phyloP scores from a whole-genome alignment of 2,797 vertebrate genomes.

The Peromyscus aztecus region DNA sequence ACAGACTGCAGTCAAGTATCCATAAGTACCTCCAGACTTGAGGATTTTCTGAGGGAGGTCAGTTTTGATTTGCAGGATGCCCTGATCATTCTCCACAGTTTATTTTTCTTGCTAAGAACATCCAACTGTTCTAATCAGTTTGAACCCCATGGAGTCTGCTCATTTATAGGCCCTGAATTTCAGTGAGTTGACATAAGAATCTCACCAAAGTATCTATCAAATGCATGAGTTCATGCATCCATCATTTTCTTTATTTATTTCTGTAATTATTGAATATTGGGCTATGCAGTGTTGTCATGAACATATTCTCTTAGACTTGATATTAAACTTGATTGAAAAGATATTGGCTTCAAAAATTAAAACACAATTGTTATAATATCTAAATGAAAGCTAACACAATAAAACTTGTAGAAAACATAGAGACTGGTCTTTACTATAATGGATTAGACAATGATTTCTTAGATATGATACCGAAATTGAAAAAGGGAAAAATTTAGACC shows the following conservation, averaged over 20 bases:
- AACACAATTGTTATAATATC: neutral
- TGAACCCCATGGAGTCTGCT: neutral
- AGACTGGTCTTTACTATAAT: neutral
- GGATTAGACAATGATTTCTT: neutral
- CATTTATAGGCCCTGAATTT: neutral
- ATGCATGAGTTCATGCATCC: neutral
- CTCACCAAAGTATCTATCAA: neutral
- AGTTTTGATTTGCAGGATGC: neutral
- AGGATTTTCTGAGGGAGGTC: neutral
- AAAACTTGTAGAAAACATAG: conserved; percentile 1
- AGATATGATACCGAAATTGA: neutral
- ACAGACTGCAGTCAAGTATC: neutral
- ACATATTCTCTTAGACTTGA: neutral
- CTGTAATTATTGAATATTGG: neutral
- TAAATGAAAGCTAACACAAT: conserved; percentile 16
- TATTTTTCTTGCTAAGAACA: neutral
- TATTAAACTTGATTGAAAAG: neutral
- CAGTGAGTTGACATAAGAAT: neutral
- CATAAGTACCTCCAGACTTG: neutral
- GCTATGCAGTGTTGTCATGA: neutral
- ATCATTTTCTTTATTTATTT: conserved; percentile 9
- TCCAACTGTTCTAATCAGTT: neutral
- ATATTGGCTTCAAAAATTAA: neutral
- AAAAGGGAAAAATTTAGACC: neutral
- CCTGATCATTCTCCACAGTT: neutral